These are phyloP conservation scores for Mythimna pallens DNA, from an alignment of 2,888 invertebrate species.

Conservation along the genomic window DNA sequence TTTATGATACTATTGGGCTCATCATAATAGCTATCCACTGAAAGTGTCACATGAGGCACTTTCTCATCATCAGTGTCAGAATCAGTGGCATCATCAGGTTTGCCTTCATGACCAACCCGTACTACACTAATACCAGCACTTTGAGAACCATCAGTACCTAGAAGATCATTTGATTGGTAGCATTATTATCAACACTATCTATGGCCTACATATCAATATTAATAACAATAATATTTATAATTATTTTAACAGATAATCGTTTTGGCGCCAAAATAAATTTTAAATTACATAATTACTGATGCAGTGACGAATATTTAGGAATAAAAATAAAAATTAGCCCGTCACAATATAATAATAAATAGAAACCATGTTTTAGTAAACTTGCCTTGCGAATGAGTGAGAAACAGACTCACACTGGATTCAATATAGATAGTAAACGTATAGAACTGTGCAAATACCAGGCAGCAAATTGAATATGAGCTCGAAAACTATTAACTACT, in stretches of 20 bases:
- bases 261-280: slow-evolving; percentile 67
- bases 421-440: background rate
- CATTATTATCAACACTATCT: slow-evolving; percentile 1
- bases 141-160: slow-evolving; percentile 89
- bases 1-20: slow-evolving; percentile 89
- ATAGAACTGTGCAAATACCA: background rate
- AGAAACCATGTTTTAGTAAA: background rate
- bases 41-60: slow-evolving; percentile 91
- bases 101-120: slow-evolving; percentile 89
- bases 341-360: background rate
- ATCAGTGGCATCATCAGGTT: slow-evolving; percentile 90
- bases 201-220: background rate
- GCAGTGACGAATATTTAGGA: background rate
- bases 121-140: slow-evolving; percentile 92
- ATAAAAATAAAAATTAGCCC: background rate
- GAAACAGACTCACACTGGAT: background rate
- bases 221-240: slow-evolving; percentile 1
- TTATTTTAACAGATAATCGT: background rate
- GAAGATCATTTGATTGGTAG: slow-evolving; percentile 13
- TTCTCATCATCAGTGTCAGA: slow-evolving; percentile 91
- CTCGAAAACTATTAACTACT: background rate
- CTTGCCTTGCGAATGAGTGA: background rate
- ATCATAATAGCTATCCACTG: slow-evolving; percentile 92
- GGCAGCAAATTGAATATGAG: background rate
- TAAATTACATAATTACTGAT: background rate